Base-by-base conservation (phyloP, 2,797 vertebrate species). In the Manis pentadactyla region DNA sequence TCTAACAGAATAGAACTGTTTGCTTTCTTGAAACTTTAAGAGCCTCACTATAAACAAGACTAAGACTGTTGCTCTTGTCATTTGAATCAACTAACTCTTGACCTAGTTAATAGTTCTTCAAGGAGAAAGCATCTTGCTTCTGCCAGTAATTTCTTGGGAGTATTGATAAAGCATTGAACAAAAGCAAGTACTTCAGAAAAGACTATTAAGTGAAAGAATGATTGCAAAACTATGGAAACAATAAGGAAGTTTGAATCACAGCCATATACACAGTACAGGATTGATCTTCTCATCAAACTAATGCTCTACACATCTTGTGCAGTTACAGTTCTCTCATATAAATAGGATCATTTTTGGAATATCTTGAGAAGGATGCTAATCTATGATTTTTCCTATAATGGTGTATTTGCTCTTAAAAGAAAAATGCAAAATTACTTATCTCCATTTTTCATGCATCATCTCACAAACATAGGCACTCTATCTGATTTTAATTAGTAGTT, bases 401-500 rank as follows among this genome's bases (percentile, higher is more conserved):
- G 34, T 90, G 4, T 46, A 86, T 94, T 97, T 86, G 42, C 63
- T 90, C 77, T 94, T 86, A 87, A 85, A 96, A 95, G 51, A 82
- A 37, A 94, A 96, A 87, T 78, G 46, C 71, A 82, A 73, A 94
- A 78, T 94, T 74, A 74, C 51, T 93, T 68, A 6, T 73, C 71
- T 61, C 92, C 55, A 73, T 96, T 96, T 88, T 95, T 92, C 21
- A 74, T 93, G 53, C 63, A 94, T 86, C 51, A 73, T 89, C 82
- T 90, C 85, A 92, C 68, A 96, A 73, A 83, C 46, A 96, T 59
- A 96, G 51, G 57, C 46, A 90, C 37, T 68, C 61, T 86, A 39
- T 81, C 85, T 97, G 34, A 27, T 94, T 96, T 95, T 69, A 95
- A 87, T 88, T 92, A 94, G 71, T 92, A 74, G 93, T 86, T 88